Base-by-base conservation (phyloP, 1,140 invertebrate species). In the Lucilia sericata region DNA sequence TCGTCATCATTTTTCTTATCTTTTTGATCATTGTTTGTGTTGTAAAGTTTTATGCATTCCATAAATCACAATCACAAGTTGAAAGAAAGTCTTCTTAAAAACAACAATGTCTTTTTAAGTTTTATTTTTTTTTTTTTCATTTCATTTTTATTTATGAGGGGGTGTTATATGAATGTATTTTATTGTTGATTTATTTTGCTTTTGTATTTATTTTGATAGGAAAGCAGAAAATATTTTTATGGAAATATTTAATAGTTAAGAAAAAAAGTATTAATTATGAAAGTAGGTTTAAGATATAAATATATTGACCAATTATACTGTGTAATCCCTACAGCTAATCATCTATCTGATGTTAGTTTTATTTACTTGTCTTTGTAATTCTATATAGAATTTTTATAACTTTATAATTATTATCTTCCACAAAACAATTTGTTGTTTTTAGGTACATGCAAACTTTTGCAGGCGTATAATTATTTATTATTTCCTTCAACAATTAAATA, bases 21-120 rank as follows among this genome's bases (percentile, higher is more conserved):
- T 60, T 55, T 12, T 60, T 60, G 55, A 60, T 60, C 55, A 60
- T 60, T 60, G 55, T 60, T 60, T 60, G 55, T 60, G 55, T 60
- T 60, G 55, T 60, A 60, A 60, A 60, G 55, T 60, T 60, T 60
- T 74, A 83, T 83, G 82, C 60, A 83, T 83, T 83, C 49, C 82
- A 83, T 83, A 83, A 83, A 83, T 83, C 82, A 83, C 65, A 74
- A 83, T 83, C 70, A 83, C 30, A 83, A 83, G 70, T 74, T 83
- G 65, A 42, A 42, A 42, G 42, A 42, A 74, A 74, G 70, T 81
- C 74, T 65, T 75, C 21, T 13, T 74, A 12, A 30, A 13, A 19
- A 74, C 42, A 8, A 42, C 19, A 36, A 19, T 34, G 70, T 49
- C 65, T 30, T 19, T 70, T n/a, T 9, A 34, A 0, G 7, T 60